These are phyloP conservation scores for Microchrysa polita DNA, from an alignment of 2,888 invertebrate genomes.

Conservation along the genomic window DNA sequence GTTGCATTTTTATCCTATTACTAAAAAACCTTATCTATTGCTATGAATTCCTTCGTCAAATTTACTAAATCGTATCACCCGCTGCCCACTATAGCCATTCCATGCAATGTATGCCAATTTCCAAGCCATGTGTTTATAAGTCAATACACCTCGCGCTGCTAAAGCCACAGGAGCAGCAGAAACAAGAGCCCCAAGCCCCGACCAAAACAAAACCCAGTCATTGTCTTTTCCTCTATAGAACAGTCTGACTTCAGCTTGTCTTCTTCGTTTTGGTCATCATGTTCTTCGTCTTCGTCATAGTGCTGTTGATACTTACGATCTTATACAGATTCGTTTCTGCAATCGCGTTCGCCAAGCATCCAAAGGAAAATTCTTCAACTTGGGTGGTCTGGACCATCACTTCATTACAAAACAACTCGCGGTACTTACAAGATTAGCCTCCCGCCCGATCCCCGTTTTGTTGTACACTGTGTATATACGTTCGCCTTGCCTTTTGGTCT, in stretches of 20 bases:
- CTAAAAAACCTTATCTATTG: constrained; percentile 14
- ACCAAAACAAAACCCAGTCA: constrained; percentile 16
- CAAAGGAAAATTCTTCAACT: constrained; percentile 53
- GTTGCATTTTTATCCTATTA: too few species aligned
- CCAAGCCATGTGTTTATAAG: constrained; percentile 34
- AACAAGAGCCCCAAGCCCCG: constrained; percentile 5
- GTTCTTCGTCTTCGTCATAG: neutral
- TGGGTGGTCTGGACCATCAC: constrained; percentile 53
- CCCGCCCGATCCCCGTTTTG: constrained; percentile 16
- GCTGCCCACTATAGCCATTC: neutral
- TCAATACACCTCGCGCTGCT: constrained; percentile 7
- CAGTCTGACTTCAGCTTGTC: neutral
- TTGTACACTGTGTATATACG: too few species aligned
- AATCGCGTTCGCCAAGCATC: constrained; percentile 38
- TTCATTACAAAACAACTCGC: constrained; percentile 52
- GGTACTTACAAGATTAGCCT: constrained; percentile 48
- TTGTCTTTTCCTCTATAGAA: constrained; percentile 24
- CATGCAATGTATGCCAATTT: neutral
- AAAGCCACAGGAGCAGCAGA: constrained; percentile 10
- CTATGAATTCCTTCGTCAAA: neutral
- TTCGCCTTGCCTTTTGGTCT: neutral
- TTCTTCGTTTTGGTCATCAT: constrained; percentile 16
- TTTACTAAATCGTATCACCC: constrained; percentile 15
- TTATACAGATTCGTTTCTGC: constrained; percentile 21
- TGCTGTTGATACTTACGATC: constrained; percentile 8